These are phyloP conservation scores for Anastrepha obliqua DNA, from an alignment of 1,140 invertebrate genomes.

Conservation along the genomic window DNA sequence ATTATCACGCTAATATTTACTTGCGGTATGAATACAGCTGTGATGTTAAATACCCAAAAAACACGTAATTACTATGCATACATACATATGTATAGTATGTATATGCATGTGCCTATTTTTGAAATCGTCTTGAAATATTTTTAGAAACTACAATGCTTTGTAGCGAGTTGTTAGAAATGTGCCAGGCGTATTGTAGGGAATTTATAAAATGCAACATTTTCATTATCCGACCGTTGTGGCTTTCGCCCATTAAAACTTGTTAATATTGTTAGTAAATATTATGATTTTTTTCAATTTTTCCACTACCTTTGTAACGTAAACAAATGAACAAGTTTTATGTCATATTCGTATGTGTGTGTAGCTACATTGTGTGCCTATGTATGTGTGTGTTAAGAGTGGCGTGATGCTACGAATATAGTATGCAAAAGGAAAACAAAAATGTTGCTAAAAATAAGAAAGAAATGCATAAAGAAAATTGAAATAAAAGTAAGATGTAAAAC, in stretches of 20 bases:
- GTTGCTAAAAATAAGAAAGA: neutral
- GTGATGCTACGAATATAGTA: conserved; percentile 12
- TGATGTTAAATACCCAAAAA: too few relatives aligned
- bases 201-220: neutral
- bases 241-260: neutral
- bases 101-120: neutral
- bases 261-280: neutral
- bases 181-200: too few relatives aligned
- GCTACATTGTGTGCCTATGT: too few relatives aligned
- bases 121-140: neutral
- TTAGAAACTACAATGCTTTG: neutral
- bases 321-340: too few relatives aligned
- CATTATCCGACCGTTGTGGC: neutral
- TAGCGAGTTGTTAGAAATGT: neutral
- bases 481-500: too few relatives aligned
- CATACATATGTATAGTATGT: too few relatives aligned
- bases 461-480: too few relatives aligned
- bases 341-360: too few relatives aligned
- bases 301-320: neutral
- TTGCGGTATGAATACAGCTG: too few relatives aligned
- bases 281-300: neutral
- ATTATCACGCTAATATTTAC: too few relatives aligned
- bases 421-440: neutral
- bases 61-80: too few relatives aligned
- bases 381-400: neutral